Base-by-base conservation (phyloP, 2,888 invertebrate species). In the Meganola albula region DNA sequence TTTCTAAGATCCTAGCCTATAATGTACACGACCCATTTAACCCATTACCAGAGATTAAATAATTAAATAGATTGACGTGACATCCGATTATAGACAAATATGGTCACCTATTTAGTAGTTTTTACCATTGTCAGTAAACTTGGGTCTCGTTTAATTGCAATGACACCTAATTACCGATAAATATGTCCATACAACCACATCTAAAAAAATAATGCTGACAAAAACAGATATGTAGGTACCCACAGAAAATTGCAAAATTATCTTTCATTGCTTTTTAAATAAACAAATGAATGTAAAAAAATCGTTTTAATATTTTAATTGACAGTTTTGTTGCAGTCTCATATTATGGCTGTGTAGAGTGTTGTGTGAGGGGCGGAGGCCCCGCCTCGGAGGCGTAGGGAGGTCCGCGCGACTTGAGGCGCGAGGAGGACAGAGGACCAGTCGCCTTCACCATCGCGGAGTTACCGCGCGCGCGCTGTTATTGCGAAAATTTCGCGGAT, bases 371-470 rank as follows among this genome's bases (percentile, higher is more conserved):
- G 72, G 76, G 74, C 71, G 72, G 51, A 5, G 34, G 63, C 72
- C 48, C 70, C 75, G 75, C 75, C 78, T 63, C 12, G 53, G 63
- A 70, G 80, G 79, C 80, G 80, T 74, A 65, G 79, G 80, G 82
- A 80, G 83, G 82, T 68, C 66, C 70, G 53, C 53, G 61, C 49
- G 66, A 61, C 58, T 57, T 58, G 51, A 42, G 51, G 42, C 34
- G 53, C 48, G 74, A 72, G 66, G 79, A 78, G 77, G 74, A 63
- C 65, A 67, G 79, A 76, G 77, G 71, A 66, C 71, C 80, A 85
- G 84, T 85, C 70, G 78, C 66, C 65, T 52, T 67, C 66, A 63
- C 71, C 54, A 68, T 64, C 77, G 82, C 80, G 77, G 56, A 58
- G 65, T 53, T 47, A 58, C 48, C 75, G 83, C 84, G 83, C 82